Evolutionary conservation across 2,113 vertebrate species (phyloP).

Genomic region (Odobenus rosmarus): DNA sequence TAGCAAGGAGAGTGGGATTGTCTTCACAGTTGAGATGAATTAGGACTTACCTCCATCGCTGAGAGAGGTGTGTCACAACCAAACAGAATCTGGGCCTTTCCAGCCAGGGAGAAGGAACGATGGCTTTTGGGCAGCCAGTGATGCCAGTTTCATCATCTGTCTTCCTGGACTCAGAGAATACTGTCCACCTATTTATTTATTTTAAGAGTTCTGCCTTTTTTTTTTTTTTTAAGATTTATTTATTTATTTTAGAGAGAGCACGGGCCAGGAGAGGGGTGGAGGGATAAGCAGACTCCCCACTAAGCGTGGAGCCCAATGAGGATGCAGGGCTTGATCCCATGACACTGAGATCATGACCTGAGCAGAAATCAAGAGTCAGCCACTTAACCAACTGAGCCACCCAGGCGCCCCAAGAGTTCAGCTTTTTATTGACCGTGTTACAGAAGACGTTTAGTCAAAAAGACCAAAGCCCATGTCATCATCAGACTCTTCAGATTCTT

Average conservation of each 20-base stretch:
- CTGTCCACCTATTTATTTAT: background rate
- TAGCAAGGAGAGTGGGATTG: background rate
- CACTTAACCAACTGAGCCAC: background rate
- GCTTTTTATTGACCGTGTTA: background rate
- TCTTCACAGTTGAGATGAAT: background rate
- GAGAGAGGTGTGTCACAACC: background rate
- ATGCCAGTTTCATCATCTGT: background rate
- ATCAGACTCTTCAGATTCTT: background rate
- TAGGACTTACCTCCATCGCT: background rate
- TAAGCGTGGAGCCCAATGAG: background rate
- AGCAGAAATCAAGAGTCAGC: background rate
- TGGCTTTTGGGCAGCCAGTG: background rate
- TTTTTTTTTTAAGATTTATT: background rate
- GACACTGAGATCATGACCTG: background rate
- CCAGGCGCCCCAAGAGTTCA: background rate
- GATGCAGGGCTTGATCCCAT: background rate
- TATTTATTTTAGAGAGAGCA: background rate
- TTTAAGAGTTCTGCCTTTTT: background rate
- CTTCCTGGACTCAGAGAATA: background rate
- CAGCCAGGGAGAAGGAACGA: background rate
- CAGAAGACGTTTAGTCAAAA: background rate
- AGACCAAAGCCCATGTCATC: background rate
- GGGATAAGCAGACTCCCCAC: background rate
- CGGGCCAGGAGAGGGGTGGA: background rate
- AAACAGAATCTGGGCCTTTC: background rate